phyloP scores from a whole-genome alignment of 1,140 invertebrate genomes.

The Fopius arisanus region DNA sequence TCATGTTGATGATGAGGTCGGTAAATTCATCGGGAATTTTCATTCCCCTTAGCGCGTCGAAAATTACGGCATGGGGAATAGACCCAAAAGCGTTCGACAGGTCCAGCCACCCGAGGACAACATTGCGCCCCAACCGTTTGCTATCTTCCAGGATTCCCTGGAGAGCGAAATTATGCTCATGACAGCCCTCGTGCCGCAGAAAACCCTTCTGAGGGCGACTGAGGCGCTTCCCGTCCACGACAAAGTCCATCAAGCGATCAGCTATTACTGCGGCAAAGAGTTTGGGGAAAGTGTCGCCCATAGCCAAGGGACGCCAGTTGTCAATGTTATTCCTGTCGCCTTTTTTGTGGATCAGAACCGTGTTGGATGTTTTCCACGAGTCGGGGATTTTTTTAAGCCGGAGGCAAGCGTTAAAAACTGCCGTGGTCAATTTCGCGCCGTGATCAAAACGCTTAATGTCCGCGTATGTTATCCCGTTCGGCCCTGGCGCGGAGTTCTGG shows the following conservation, averaged over 20 bases:
- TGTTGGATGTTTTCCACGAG: conserved; percentile 14
- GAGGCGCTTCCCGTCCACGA: neutral
- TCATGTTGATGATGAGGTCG: conserved; percentile 37
- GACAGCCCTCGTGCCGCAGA: conserved; percentile 40
- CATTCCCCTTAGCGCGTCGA: conserved; percentile 1
- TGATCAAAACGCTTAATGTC: neutral
- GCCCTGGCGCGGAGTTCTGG: neutral
- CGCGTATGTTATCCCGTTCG: neutral
- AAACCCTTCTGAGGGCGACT: conserved; percentile 45
- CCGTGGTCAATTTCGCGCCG: neutral
- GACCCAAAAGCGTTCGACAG: conserved; percentile 48
- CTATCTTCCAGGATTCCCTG: conserved; percentile 40
- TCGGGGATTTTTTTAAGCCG: neutral
- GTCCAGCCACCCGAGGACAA: conserved; percentile 50
- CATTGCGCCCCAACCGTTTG: conserved; percentile 8
- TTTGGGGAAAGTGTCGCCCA: conserved; percentile 34
- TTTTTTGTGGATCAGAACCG: conserved; percentile 34
- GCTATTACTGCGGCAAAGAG: conserved; percentile 13
- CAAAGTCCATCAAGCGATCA: neutral
- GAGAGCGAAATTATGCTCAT: conserved; percentile 46
- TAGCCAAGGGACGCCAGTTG: conserved; percentile 48
- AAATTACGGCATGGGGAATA: conserved; percentile 47
- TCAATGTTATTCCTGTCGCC: conserved; percentile 11
- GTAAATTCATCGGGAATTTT: conserved; percentile 18
- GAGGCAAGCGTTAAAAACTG: neutral